Base-by-base conservation (phyloP, 64 coral and sea anemone genomes). In the Porites australiensis region DNA sequence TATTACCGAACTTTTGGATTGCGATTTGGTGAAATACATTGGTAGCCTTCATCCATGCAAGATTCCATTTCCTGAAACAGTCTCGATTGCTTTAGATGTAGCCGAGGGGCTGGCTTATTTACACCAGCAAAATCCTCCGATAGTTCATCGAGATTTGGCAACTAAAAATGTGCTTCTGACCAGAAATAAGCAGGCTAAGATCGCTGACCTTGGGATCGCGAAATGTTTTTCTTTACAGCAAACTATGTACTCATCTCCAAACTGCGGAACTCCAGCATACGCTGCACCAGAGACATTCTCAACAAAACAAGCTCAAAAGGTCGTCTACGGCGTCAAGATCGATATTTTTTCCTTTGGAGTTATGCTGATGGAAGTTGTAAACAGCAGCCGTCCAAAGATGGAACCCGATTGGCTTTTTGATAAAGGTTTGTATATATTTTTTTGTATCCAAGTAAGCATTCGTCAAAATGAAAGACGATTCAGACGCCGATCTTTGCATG, bases 321-420 rank as follows among this genome's bases (percentile, higher is more conserved):
- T 83, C 80, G 59, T 76, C 50, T 95, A 95, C 55, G 82, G 75
- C 48, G 19, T 68, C 21, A 78, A 95, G 72, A 78, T 91, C 19
- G 88, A 95, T 70, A 68, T 91, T 21, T 95, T 95, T 57, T 95
- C 94, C 2, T 91, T 95, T 75, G 94, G 94, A 53, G 65, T 95
- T 37, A 44, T 82, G 8, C 50, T 87, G 47, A 79, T 95, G 82
- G 89, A 87, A 48, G 88, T 88, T 8, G 63, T 91, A 4, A 87
- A 64, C 75, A 88, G 94, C 49, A 93, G 70, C 18, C 23, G 8
- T 78, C 91, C 91, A 21, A 49, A 5, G 15, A 19, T 22, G n/a
- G 50, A 78, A 22, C 16, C 75, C 10, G 18, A 10, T 6, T 13
- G 6, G 16, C 75, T 51, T n/a, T 57, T 78, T 55, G 50, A 50